Evolutionary conservation across 2,888 invertebrate genomes (phyloP).

Genomic region (Stenurella melanura): DNA sequence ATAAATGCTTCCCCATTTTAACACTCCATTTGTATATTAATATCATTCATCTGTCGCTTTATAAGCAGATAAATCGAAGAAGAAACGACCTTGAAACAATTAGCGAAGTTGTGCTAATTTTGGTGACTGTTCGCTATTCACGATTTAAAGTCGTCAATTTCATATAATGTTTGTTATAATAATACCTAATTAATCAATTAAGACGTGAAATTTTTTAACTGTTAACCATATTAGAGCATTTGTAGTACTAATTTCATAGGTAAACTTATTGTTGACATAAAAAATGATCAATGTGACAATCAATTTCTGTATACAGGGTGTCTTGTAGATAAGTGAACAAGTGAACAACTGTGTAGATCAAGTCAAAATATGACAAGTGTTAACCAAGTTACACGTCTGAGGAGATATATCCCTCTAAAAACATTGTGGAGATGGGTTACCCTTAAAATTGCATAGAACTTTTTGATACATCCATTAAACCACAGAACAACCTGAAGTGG

Average conservation of each 20-base stretch:
- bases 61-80: neutral
- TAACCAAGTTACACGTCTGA: too few species aligned
- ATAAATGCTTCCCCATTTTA: constrained; percentile 21
- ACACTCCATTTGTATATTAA: constrained; percentile 30
- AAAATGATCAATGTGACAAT: neutral
- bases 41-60: neutral
- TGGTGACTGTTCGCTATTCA: constrained; percentile 43
- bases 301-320: too few species aligned
- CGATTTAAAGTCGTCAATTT: constrained; percentile 50
- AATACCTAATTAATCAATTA: neutral
- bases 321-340: too few species aligned
- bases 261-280: neutral
- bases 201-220: neutral
- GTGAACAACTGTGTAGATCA: too few species aligned
- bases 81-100: constrained; percentile 32
- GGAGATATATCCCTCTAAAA: too few species aligned
- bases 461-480: too few species aligned
- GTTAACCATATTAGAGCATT: neutral
- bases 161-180: constrained; percentile 35
- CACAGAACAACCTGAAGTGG: too few species aligned
- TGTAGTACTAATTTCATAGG: neutral
- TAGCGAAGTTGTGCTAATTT: constrained; percentile 24
- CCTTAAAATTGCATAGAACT: too few species aligned
- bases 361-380: too few species aligned
- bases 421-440: too few species aligned